Conservation (phyloP, 2,888 invertebrate species). For the Folsomia candida region DNA sequence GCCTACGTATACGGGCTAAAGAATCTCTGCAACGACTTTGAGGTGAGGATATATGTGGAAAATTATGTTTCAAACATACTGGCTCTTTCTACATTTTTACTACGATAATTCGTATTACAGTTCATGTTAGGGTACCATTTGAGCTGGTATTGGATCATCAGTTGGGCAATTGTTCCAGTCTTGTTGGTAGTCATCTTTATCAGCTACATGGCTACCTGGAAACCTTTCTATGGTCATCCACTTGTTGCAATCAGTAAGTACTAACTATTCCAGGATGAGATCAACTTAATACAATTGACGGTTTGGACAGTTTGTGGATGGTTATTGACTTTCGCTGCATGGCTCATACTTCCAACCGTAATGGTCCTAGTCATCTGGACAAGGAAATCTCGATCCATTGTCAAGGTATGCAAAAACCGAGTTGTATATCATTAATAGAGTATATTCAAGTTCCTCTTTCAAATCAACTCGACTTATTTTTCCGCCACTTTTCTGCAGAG, state of each 20-base stretch:
- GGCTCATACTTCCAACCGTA: background rate
- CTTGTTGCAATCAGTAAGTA: background rate
- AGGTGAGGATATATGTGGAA: no score
- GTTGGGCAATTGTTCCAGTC: background rate
- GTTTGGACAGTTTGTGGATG: no score
- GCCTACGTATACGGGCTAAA: conserved; percentile 7
- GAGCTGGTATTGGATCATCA: background rate
- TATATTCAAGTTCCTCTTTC: no score
- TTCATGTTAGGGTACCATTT: background rate
- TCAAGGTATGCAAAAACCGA: background rate
- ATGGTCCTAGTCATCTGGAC: background rate
- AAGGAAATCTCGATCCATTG: background rate
- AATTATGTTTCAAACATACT: no score
- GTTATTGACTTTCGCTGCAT: background rate
- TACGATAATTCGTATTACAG: no score
- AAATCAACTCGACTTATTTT: background rate
- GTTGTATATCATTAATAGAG: no score
- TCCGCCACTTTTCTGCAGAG: background rate
- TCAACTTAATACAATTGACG: no score
- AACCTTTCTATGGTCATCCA: background rate
- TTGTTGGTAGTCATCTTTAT: conserved; percentile 1
- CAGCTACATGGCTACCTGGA: background rate
- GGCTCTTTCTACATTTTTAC: no score
- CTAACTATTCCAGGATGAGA: no score
- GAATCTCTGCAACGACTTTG: conserved; percentile 11